A percentile compares a stretch with the other conserved stretches of the same genome.
phyloP scores from a whole-genome alignment of 2,113 vertebrate species.

The Tragelaphus buxtoni region DNA sequence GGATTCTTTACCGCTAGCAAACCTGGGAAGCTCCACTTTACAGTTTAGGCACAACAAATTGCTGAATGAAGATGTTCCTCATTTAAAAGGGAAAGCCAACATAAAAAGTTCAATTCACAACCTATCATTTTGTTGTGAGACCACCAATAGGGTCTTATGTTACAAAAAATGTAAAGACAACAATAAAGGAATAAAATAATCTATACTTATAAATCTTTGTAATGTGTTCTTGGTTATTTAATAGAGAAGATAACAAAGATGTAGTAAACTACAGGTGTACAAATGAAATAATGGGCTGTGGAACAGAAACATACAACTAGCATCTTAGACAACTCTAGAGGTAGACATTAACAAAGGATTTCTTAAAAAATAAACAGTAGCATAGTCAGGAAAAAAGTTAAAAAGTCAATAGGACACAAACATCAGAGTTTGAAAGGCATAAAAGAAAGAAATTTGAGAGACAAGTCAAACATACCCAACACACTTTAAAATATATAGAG shows the following conservation, averaged over 20 bases:
- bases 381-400: background rate
- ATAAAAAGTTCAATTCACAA: background rate
- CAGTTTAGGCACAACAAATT: background rate
- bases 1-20: background rate
- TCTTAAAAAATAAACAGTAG: constrained; percentile 16
- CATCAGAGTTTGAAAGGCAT: background rate
- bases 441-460: background rate
- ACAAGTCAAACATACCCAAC: background rate
- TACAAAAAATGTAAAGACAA: background rate
- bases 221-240: background rate
- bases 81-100: background rate
- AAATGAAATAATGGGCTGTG: background rate
- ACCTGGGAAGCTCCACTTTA: background rate
- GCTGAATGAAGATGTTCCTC: background rate
- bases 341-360: background rate
- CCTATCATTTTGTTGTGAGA: background rate
- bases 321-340: background rate
- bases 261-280: background rate
- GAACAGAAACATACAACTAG: background rate
- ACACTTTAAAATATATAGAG: constrained; percentile 28
- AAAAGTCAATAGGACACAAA: background rate
- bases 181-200: background rate
- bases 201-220: background rate
- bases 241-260: background rate
- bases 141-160: background rate